Conservation (phyloP, 2,113 vertebrate genomes). For the Hoplias malabaricus region DNA sequence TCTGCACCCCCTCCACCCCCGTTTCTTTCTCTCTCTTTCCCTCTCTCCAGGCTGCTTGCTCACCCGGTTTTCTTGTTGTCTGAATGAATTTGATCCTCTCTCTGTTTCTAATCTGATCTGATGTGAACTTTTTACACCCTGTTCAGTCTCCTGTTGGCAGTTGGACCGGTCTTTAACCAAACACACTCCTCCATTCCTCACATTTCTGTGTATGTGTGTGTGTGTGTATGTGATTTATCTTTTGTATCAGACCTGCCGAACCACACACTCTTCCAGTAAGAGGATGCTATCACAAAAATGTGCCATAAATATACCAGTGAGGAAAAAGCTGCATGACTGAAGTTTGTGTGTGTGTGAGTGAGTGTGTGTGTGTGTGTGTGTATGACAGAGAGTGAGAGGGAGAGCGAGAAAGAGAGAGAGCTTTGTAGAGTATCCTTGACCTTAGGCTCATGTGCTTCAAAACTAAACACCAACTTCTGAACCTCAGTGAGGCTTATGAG, state of each 20-base stretch:
- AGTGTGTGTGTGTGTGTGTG: too few relatives aligned
- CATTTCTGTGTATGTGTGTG: not conserved
- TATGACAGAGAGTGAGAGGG: too few relatives aligned
- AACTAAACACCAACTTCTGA: too few relatives aligned
- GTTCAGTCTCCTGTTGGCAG: not conserved
- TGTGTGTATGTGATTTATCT: too few relatives aligned
- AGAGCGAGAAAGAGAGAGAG: too few relatives aligned
- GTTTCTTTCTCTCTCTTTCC: too few relatives aligned
- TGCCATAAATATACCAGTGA: too few relatives aligned
- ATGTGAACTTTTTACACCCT: not conserved
- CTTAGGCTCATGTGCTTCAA: too few relatives aligned
- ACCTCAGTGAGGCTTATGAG: too few relatives aligned
- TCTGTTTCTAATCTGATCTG: not conserved
- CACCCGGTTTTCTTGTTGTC: not conserved
- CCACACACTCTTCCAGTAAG: not conserved
- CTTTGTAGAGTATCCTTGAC: too few relatives aligned
- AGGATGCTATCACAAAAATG: not conserved
- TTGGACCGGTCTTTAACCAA: not conserved
- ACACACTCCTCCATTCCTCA: not conserved
- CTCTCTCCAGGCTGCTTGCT: not conserved
- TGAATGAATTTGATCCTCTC: not conserved
- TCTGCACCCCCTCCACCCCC: not conserved
- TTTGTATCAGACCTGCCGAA: not conserved
- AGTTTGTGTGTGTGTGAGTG: too few relatives aligned
- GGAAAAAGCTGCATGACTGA: too few relatives aligned